Conservation (phyloP, 2,797 vertebrate species). For the Mormyrops attenuatus region DNA sequence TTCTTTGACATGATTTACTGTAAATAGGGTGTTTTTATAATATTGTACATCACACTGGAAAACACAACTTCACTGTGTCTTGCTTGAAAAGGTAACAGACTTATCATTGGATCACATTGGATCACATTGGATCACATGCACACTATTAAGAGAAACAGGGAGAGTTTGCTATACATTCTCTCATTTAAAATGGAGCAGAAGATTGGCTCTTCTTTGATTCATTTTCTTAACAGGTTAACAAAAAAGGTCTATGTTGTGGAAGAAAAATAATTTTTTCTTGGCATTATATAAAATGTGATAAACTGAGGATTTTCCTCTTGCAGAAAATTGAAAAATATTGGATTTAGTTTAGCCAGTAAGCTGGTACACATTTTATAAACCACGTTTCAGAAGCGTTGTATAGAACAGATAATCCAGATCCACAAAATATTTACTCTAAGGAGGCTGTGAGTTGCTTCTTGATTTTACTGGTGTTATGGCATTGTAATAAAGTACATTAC, state of each 20-base stretch:
- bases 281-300: background rate
- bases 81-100: background rate
- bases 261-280: background rate
- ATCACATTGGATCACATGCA: background rate
- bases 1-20: background rate
- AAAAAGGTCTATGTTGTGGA: background rate
- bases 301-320: conserved; percentile 15
- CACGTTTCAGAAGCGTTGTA: background rate
- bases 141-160: background rate
- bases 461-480: background rate
- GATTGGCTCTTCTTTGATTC: background rate
- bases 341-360: conserved; percentile 14
- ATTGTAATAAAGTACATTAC: background rate
- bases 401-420: background rate
- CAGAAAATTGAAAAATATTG: conserved; percentile 15
- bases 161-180: background rate
- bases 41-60: background rate
- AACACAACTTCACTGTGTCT: background rate
- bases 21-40: background rate
- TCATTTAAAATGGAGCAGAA: background rate
- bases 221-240: background rate
- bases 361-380: background rate
- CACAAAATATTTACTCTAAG: background rate
- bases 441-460: background rate
- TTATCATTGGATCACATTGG: background rate